Conservation (phyloP, 2,797 vertebrate genomes). For the Cyclura pinguis region DNA sequence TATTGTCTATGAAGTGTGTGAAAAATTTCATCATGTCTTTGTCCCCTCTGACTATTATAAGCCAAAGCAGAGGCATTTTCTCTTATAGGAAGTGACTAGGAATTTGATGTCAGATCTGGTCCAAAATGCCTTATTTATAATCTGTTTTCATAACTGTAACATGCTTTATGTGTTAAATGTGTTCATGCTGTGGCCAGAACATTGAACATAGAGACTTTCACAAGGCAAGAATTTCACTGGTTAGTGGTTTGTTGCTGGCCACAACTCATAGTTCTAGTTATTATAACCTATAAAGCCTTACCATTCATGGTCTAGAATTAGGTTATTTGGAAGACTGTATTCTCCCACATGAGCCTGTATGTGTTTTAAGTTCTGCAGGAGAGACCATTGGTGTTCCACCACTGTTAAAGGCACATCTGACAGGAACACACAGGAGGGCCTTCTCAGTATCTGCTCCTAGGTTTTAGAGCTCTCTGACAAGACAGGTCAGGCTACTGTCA, state of each 20-base stretch:
- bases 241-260: neutral
- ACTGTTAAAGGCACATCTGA: neutral
- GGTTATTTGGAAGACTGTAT: neutral
- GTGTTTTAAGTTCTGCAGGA: neutral
- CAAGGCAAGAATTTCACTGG: neutral
- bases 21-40: too few species aligned
- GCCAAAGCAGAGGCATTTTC: too few species aligned
- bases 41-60: too few species aligned
- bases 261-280: neutral
- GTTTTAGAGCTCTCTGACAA: neutral
- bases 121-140: too few species aligned
- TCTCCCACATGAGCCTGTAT: neutral
- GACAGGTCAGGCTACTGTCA: neutral
- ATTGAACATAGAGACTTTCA: too few species aligned
- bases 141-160: too few species aligned
- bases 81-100: too few species aligned
- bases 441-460: neutral
- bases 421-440: neutral
- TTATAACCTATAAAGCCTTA: neutral
- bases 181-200: too few species aligned
- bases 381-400: neutral
- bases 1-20: too few species aligned
- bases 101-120: too few species aligned
- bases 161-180: too few species aligned
- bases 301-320: neutral